These are phyloP conservation scores for Drosophila anomelani DNA, from an alignment of 2,888 invertebrate species.

Conservation along the genomic window DNA sequence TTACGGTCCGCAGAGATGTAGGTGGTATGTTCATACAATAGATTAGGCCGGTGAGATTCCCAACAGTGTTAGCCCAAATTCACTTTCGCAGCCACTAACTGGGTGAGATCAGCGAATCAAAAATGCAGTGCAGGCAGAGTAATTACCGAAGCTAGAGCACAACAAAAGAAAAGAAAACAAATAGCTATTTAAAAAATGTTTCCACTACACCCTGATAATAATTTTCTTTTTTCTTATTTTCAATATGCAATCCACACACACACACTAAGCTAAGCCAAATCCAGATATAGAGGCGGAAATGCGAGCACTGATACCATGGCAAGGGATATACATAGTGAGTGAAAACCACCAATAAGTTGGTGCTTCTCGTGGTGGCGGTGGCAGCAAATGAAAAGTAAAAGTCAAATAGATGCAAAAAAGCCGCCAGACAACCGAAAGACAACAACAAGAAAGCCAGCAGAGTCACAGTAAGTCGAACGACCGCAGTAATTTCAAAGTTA, in stretches of 20 bases:
- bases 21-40: not conserved
- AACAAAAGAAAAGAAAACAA: not conserved
- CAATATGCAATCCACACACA: not conserved
- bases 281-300: slow-evolving; percentile 39
- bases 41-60: slow-evolving; percentile 8
- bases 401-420: slow-evolving; percentile 76
- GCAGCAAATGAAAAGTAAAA: slow-evolving; percentile 71
- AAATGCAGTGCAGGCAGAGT: slow-evolving; percentile 22
- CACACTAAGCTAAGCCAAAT: not conserved
- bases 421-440: slow-evolving; percentile 58
- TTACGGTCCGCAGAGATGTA: slow-evolving; percentile 28
- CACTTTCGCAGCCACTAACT: slow-evolving; percentile 6
- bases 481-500: slow-evolving; percentile 47
- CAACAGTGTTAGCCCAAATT: slow-evolving; percentile 18
- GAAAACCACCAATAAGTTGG: slow-evolving; percentile 1
- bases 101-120: slow-evolving; percentile 22
- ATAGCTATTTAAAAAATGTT: not conserved
- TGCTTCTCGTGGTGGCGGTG: slow-evolving; percentile 34
- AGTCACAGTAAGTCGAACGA: not conserved
- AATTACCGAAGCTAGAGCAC: not conserved
- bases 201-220: slow-evolving; percentile 3
- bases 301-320: slow-evolving; percentile 14
- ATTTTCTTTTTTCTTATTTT: slow-evolving; percentile 25
- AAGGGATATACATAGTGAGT: slow-evolving; percentile 10
- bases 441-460: not conserved